Conservation (phyloP, 2,797 vertebrate genomes). For the Euthynnus affinis region DNA sequence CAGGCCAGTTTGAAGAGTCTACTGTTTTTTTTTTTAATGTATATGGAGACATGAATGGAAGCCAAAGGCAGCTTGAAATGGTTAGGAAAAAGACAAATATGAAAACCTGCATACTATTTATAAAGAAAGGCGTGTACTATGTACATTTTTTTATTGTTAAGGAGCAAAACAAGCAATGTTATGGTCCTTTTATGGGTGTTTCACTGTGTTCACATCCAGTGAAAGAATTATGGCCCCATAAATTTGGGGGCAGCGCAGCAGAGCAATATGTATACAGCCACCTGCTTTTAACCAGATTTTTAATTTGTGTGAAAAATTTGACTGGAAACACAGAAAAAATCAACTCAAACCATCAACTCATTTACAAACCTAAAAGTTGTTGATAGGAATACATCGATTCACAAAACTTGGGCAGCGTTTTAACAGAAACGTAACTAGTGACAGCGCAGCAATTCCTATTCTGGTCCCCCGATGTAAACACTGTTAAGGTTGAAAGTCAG, state of each 20-base stretch:
- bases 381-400: too few relatives aligned
- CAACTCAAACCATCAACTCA: neutral
- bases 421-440: neutral
- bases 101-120: neutral
- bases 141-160: neutral
- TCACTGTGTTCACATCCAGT: neutral
- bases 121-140: neutral
- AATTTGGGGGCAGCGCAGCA: too few relatives aligned
- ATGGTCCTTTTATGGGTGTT: neutral
- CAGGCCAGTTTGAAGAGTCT: slow-evolving; percentile 13
- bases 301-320: too few relatives aligned
- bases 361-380: neutral
- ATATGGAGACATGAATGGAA: slow-evolving; percentile 14
- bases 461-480: neutral
- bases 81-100: neutral
- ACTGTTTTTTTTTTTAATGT: neutral
- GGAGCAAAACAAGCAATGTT: neutral
- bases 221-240: neutral
- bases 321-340: too few relatives aligned
- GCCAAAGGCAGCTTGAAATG: neutral
- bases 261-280: too few relatives aligned
- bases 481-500: too few relatives aligned
- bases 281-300: too few relatives aligned
- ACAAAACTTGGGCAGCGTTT: neutral
- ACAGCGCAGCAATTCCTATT: neutral